phyloP scores from a whole-genome alignment of 2,888 invertebrate genomes.

The Pseudanteris insignis region DNA sequence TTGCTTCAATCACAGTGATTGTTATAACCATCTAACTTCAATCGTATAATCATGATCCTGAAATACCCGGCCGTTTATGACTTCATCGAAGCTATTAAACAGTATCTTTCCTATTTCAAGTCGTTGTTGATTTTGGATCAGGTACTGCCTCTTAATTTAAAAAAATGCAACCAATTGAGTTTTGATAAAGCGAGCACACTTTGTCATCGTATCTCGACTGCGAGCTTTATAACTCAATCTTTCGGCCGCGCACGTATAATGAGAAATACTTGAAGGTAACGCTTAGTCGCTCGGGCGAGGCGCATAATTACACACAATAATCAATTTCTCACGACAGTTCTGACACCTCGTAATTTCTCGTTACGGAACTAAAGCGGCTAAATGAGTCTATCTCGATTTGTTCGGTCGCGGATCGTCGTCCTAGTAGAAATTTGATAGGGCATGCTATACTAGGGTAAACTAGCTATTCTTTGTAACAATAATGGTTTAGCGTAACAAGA shows the following conservation, averaged over 20 bases:
- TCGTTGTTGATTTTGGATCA: no score
- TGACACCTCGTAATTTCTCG: constrained; percentile 44
- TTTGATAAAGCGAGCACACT: constrained; percentile 7
- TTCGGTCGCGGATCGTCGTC: constrained; percentile 19
- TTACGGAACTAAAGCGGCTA: constrained; percentile 37
- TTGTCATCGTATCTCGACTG: constrained; percentile 15
- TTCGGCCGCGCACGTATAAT: constrained; percentile 23
- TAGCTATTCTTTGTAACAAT: no score
- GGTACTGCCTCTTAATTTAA: no score
- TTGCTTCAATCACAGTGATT: no score
- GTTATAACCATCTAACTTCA: no score
- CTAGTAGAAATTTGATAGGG: no score
- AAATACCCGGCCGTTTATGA: no score
- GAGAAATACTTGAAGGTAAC: constrained; percentile 31
- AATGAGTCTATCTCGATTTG: constrained; percentile 35
- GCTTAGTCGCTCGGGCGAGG: constrained; percentile 21
- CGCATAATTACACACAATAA: constrained; percentile 37
- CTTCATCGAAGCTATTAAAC: no score
- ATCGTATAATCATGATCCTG: no score
- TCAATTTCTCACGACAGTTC: constrained; percentile 40
- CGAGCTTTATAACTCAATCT: constrained; percentile 37
- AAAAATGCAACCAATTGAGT: background rate
- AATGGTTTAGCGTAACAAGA: no score
- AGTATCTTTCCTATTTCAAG: no score
- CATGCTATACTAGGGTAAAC: no score